These are phyloP conservation scores for Sebastolobus alascanus DNA, from an alignment of 2,797 vertebrate genomes.

Conservation along the genomic window DNA sequence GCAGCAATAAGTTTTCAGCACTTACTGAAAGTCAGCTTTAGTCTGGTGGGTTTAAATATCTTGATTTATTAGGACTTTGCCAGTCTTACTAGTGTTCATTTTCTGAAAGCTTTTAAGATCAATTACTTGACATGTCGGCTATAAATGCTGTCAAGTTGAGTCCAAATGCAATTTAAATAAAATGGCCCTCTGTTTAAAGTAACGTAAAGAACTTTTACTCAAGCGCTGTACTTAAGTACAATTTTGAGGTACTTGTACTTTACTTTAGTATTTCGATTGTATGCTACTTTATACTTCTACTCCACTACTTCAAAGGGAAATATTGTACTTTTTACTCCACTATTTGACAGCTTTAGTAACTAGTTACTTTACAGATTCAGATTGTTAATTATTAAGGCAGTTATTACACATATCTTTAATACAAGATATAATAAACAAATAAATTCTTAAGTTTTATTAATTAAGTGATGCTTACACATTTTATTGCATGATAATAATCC, in stretches of 20 bases:
- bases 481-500: neutral
- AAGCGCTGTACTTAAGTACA: neutral
- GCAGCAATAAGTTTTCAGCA: no score
- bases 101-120: no score
- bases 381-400: neutral
- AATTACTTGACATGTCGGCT: no score
- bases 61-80: no score
- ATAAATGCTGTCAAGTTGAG: no score
- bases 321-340: neutral
- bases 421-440: neutral
- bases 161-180: no score
- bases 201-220: neutral
- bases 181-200: no score
- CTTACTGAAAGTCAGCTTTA: no score
- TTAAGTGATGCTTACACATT: neutral
- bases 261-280: neutral
- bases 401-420: neutral
- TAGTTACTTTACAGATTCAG: neutral
- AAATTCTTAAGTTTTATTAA: neutral
- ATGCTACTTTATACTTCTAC: neutral
- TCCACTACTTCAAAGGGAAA: neutral
- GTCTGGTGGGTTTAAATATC: no score
- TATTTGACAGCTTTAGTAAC: neutral
- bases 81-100: accelerated
- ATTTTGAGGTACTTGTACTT: neutral